phyloP scores from a whole-genome alignment of 2,888 invertebrate species.

The Liodrosophila aerea region DNA sequence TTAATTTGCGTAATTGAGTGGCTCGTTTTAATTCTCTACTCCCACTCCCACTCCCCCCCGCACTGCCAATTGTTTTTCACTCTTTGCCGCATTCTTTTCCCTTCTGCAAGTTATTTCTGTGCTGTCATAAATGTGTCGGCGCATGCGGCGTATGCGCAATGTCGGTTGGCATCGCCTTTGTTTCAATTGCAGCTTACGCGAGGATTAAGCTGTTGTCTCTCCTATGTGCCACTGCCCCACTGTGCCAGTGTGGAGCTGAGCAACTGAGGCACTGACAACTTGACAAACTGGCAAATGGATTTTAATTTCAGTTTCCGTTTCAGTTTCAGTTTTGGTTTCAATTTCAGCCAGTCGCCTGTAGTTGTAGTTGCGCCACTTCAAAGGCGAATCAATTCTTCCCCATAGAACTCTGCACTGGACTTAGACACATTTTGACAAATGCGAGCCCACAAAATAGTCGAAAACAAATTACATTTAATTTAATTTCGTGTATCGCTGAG shows the following conservation, averaged over 20 bases:
- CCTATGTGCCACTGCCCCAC: conserved; percentile 3
- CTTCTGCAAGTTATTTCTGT: conserved; percentile 15
- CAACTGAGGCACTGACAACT: conserved; percentile 4
- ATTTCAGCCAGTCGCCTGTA: conserved; percentile 9
- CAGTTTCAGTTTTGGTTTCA: conserved; percentile 17
- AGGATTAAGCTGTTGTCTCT: conserved; percentile 47
- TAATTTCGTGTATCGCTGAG: conserved; percentile 53
- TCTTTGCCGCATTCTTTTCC: conserved; percentile 7
- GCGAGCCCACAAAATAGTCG: conserved; percentile 58
- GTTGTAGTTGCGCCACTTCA: conserved; percentile 33
- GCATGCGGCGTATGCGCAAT: conserved; percentile 48
- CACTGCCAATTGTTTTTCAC: not conserved
- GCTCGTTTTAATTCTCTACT: conserved; percentile 64
- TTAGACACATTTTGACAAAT: conserved; percentile 48
- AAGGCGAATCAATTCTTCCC: conserved; percentile 41
- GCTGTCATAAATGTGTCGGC: conserved; percentile 39
- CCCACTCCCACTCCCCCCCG: not conserved
- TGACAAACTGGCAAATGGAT: conserved; percentile 7
- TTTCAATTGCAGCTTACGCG: too few relatives aligned
- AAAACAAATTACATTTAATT: conserved; percentile 76
- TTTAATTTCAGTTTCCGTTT: conserved; percentile 24
- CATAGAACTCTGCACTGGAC: conserved; percentile 5
- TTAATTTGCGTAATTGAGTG: conserved; percentile 78
- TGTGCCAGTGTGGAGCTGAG: conserved; percentile 31
- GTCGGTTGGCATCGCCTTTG: conserved; percentile 16